phyloP scores from a whole-genome alignment of 2,888 invertebrate species.

The Apomyelois bistriatella region DNA sequence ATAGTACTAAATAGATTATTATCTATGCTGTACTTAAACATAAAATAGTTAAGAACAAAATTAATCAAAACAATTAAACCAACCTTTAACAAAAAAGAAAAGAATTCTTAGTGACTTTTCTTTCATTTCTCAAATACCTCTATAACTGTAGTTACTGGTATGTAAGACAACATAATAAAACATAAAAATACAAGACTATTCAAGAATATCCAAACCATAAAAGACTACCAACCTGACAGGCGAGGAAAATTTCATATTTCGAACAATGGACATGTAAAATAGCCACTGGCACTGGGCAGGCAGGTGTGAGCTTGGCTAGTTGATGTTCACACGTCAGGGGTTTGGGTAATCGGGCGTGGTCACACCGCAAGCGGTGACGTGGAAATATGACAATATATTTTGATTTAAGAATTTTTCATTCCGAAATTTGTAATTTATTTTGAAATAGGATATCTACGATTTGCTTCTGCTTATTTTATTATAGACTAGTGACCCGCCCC shows the following conservation, averaged over 20 bases:
- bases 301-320: conserved; percentile 56
- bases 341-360: conserved; percentile 34
- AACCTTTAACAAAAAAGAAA: too few species aligned
- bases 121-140: too few species aligned
- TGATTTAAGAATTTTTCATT: background rate
- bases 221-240: conserved; percentile 38
- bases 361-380: conserved; percentile 33
- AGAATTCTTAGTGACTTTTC: too few species aligned
- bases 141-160: too few species aligned
- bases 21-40: too few species aligned
- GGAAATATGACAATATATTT: background rate
- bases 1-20: too few species aligned
- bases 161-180: background rate
- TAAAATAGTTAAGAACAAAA: too few species aligned
- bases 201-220: conserved; percentile 13
- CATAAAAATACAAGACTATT: conserved; percentile 14
- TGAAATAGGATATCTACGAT: too few species aligned
- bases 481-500: too few species aligned
- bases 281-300: conserved; percentile 37
- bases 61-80: too few species aligned
- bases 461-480: too few species aligned
- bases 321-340: conserved; percentile 41
- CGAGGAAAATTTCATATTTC: conserved; percentile 46
- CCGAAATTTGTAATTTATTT: too few species aligned
- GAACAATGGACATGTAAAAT: conserved; percentile 43